Conservation (phyloP, 2,113 vertebrate genomes). For the Tachycineta bicolor region DNA sequence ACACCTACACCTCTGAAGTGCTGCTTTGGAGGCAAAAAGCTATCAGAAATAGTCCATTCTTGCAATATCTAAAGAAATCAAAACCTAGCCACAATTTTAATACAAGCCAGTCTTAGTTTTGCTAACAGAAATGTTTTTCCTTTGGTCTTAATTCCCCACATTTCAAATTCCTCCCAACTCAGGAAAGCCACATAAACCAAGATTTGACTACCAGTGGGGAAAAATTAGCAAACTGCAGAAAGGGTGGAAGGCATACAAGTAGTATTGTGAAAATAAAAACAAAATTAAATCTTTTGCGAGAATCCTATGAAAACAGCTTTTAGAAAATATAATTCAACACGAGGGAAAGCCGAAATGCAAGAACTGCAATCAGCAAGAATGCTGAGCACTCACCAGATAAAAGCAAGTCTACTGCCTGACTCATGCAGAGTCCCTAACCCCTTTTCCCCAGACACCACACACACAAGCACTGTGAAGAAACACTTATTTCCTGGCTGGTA, state of each 20-base stretch:
- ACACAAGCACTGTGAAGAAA: not conserved
- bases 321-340: not conserved
- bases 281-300: not conserved
- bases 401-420: not conserved
- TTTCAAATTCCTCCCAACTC: not conserved
- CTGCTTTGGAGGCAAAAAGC: not conserved
- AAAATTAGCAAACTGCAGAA: not conserved
- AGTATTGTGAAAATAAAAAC: not conserved
- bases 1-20: not conserved
- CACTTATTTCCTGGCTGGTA: constrained; percentile 14
- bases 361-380: not conserved
- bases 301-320: not conserved
- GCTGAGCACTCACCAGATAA: not conserved
- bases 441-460: not conserved
- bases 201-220: not conserved
- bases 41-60: not conserved
- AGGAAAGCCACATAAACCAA: constrained; percentile 33
- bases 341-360: not conserved
- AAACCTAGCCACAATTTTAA: not conserved
- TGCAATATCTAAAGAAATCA: not conserved
- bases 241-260: not conserved
- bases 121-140: not conserved
- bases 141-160: not conserved
- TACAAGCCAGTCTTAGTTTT: not conserved
- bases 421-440: not conserved